Evolutionary conservation across 2,797 vertebrate species (phyloP), one percentile per base, ranked within the genome.

Genomic region (Eulemur coronatus): DNA sequence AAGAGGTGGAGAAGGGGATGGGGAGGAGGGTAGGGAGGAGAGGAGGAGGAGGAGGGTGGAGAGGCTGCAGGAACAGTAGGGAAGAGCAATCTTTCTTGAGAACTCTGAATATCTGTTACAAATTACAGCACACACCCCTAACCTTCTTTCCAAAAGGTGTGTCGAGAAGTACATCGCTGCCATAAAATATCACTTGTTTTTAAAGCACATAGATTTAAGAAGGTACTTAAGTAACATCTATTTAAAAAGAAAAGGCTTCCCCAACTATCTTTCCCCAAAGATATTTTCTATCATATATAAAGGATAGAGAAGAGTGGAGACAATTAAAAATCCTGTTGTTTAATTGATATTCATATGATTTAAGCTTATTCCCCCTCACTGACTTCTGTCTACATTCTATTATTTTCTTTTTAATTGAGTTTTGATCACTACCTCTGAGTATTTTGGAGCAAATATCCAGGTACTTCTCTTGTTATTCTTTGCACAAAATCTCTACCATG

Each of bases 401-500:
- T 79, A 70, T 46, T 72, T 91, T 86, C 46, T 52, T 75, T 80
- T 72, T 43, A 63, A 55, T 93, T 6, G 59, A 84, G 14, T 61
- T 91, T 94, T 95, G 24, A 82, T 46, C 41, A 84, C 26, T 10
- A 78, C 0, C 10, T 81, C 59, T 38, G 10, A 61, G 18, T 50
- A 38, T 20, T 61, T 35, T 7, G 33, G 33, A 87, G 17, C 6
- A 81, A 94, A 91, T 35, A 63, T 41, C 7, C 22, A 96, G 15
- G 20, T 63, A 87, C 24, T 38, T 87, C 15, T 72, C 61, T 93
- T 81, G 11, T 33, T 84, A 57, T 67, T 81, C 55, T 94, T 89
- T 38, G 41, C 15, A 79, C 8, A 82, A 57, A 72, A 79, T 84
- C 33, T 84, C 57, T 46, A 43, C 33, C n/a, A 55, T 2, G 7